Evolutionary conservation across 2,113 vertebrate species (phyloP).

Genomic region (Spea multiplicata): DNA sequence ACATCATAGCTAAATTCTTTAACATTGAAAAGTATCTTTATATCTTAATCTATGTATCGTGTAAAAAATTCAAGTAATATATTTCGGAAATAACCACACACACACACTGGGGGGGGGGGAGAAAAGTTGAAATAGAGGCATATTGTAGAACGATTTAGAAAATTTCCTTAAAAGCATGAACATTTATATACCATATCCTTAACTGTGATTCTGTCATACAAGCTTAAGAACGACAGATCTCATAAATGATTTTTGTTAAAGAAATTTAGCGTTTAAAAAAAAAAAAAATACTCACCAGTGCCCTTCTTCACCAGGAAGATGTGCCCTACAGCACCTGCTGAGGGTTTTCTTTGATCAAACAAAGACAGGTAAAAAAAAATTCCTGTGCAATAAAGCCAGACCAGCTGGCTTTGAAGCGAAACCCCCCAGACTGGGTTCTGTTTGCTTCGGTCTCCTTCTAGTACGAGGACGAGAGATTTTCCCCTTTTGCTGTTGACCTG

Average conservation of each 20-base stretch:
- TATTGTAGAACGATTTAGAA: too few species aligned
- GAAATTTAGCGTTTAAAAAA: neutral
- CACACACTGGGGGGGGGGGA: too few species aligned
- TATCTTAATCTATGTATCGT: too few species aligned
- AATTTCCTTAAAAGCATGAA: too few species aligned
- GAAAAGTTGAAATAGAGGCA: too few species aligned
- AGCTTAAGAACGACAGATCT: too few species aligned
- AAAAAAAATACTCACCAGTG: conserved; percentile 86
- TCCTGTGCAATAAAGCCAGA: conserved; percentile 92
- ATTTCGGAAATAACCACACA: too few species aligned
- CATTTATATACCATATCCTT: too few species aligned
- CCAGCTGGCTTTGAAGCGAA: conserved; percentile 99
- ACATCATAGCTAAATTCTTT: too few species aligned
- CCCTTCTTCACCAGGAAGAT: conserved; percentile 95
- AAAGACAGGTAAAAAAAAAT: conserved; percentile 72
- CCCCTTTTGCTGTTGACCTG: conserved; percentile 75
- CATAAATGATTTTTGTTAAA: neutral
- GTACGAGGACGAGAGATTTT: conserved; percentile 76
- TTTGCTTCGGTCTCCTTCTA: conserved; percentile 81
- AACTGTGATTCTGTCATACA: too few species aligned
- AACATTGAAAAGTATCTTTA: too few species aligned
- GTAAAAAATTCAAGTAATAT: too few species aligned
- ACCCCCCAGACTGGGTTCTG: conserved; percentile 88
- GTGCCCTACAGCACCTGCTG: conserved; percentile 91
- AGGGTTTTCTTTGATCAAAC: conserved; percentile 78